A percentile compares a stretch with the other conserved stretches of the same genome.
phyloP scores from a whole-genome alignment of 2,888 invertebrate genomes.

The Merodon equestris region DNA sequence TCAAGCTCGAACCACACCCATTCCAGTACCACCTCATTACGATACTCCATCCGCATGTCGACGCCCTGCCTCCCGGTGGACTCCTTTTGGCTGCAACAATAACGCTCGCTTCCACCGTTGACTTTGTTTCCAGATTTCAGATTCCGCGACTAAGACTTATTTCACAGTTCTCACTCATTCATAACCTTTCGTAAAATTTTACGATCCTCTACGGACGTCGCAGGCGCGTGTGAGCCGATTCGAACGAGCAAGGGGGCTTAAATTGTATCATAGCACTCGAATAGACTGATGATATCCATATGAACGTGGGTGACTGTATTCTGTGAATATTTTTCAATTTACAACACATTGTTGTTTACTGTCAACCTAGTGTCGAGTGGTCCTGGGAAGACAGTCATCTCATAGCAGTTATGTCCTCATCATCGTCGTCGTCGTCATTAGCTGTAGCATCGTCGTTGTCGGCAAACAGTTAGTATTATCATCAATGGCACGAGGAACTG shows the following conservation, averaged over 20 bases:
- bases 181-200: constrained; percentile 57
- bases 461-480: too few relatives aligned
- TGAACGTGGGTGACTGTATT: constrained; percentile 10
- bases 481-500: too few relatives aligned
- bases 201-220: constrained; percentile 31
- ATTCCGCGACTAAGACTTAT: constrained; percentile 39
- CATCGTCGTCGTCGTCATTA: constrained; percentile 18
- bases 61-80: too few relatives aligned
- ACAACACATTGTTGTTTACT: constrained; percentile 65
- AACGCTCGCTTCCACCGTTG: too few relatives aligned
- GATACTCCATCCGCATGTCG: background rate
- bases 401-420: constrained; percentile 36
- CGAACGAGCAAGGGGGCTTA: too few relatives aligned
- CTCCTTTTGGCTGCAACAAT: constrained; percentile 17
- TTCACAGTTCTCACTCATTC: constrained; percentile 43
- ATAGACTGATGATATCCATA: too few relatives aligned
- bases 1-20: constrained; percentile 58
- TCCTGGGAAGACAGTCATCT: constrained; percentile 37
- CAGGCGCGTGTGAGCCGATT: background rate
- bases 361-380: constrained; percentile 18
- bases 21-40: constrained; percentile 60
- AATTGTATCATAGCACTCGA: too few relatives aligned
- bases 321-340: constrained; percentile 62
- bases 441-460: constrained; percentile 25
- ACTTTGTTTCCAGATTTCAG: background rate